phyloP scores from a whole-genome alignment of 2,113 vertebrate genomes.

The Danio rerio region DNA sequence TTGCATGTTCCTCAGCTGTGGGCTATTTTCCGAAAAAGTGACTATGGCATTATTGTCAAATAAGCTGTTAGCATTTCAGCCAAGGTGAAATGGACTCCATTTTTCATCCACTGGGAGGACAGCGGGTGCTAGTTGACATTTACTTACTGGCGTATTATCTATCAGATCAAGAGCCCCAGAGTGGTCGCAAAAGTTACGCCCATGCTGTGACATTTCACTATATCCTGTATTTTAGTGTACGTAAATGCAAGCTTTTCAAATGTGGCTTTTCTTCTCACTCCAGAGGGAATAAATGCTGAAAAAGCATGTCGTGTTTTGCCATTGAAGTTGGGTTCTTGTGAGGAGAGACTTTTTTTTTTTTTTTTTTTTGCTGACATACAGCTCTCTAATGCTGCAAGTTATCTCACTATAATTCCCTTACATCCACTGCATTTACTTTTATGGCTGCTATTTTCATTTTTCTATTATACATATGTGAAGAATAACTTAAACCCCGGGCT shows the following conservation, averaged over 20 bases:
- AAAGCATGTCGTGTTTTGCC: background rate
- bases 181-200: constrained; percentile 33
- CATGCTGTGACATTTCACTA: constrained; percentile 37
- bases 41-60: constrained; percentile 69
- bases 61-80: constrained; percentile 70
- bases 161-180: constrained; percentile 52
- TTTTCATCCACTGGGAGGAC: constrained; percentile 51
- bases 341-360: too few relatives aligned
- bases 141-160: constrained; percentile 58
- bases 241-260: constrained; percentile 22
- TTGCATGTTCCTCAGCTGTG: constrained; percentile 61
- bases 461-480: too few relatives aligned
- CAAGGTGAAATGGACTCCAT: constrained; percentile 59
- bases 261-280: background rate
- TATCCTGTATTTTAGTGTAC: constrained; percentile 28
- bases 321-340: background rate
- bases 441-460: too few relatives aligned
- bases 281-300: constrained; percentile 9
- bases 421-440: too few relatives aligned
- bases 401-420: too few relatives aligned
- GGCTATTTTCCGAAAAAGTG: too few relatives aligned
- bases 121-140: constrained; percentile 59
- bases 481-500: too few relatives aligned
- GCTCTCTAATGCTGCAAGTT: too few relatives aligned
- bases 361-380: too few relatives aligned